Evolutionary conservation across 1,140 invertebrate species (phyloP).

Genomic region (honey bee (Apis mellifera)): Amel_HAv3.1 CM009936.2:15579001-15579500

Average conservation of each 20-base stretch:
- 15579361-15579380: conserved; percentile 23
- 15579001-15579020: too few relatives aligned
- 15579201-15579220: not conserved
- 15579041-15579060: too few relatives aligned
- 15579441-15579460: conserved; percentile 18
- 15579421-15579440: conserved; percentile 15
- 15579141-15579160: too few relatives aligned
- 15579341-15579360: conserved; percentile 6
- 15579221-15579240: too few relatives aligned
- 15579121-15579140: too few relatives aligned
- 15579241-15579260: not conserved
- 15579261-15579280: not conserved
- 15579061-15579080: too few relatives aligned
- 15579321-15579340: not conserved
- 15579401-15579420: conserved; percentile 43
- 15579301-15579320: not conserved
- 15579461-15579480: conserved; percentile 16
- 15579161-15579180: rapidly evolving
- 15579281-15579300: not conserved
- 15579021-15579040: too few relatives aligned
- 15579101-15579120: too few relatives aligned
- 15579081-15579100: too few relatives aligned
- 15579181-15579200: not conserved
- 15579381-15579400: conserved; percentile 38
- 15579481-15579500: conserved; percentile 33